Evolutionary conservation across 2,113 vertebrate genomes (phyloP).

Genomic region (Spea multiplicata): DNA sequence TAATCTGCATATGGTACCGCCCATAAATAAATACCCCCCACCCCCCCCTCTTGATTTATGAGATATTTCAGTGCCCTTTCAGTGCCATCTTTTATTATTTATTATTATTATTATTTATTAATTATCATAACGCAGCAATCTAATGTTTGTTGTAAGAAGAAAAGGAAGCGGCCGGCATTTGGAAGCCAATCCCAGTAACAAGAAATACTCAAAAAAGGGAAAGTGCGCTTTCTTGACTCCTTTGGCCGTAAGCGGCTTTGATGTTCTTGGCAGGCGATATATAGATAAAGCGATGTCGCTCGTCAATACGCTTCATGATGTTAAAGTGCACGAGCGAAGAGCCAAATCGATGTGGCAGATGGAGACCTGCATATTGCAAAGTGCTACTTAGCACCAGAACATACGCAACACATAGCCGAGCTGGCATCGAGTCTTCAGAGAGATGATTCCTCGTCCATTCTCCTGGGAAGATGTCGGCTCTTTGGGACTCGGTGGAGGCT

Average conservation of each 20-base stretch:
- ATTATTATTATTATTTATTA: too few species aligned
- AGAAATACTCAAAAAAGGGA: conserved; percentile 33
- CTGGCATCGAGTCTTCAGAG: conserved; percentile 52
- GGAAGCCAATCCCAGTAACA: conserved; percentile 39
- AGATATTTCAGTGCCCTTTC: too few species aligned
- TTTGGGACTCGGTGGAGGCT: too few species aligned
- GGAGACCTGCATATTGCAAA: conserved; percentile 60
- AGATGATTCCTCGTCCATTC: not conserved
- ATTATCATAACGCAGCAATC: conserved; percentile 53
- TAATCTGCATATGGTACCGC: too few species aligned
- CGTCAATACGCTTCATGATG: conserved; percentile 58
- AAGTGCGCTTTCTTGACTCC: conserved; percentile 21
- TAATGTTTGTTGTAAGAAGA: conserved; percentile 47
- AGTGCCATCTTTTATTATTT: too few species aligned
- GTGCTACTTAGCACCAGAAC: conserved; percentile 61
- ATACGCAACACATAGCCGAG: conserved; percentile 58
- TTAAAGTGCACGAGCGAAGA: conserved; percentile 56
- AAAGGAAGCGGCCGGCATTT: conserved; percentile 40
- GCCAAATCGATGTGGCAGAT: conserved; percentile 62
- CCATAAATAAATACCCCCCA: too few species aligned
- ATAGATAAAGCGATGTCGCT: conserved; percentile 51
- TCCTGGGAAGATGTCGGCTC: not conserved
- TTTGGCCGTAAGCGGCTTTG: conserved; percentile 50
- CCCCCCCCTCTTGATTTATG: too few species aligned
- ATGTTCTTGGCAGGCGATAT: conserved; percentile 59